phyloP scores from a whole-genome alignment of 2,113 vertebrate species.

The Tapirus terrestris region DNA sequence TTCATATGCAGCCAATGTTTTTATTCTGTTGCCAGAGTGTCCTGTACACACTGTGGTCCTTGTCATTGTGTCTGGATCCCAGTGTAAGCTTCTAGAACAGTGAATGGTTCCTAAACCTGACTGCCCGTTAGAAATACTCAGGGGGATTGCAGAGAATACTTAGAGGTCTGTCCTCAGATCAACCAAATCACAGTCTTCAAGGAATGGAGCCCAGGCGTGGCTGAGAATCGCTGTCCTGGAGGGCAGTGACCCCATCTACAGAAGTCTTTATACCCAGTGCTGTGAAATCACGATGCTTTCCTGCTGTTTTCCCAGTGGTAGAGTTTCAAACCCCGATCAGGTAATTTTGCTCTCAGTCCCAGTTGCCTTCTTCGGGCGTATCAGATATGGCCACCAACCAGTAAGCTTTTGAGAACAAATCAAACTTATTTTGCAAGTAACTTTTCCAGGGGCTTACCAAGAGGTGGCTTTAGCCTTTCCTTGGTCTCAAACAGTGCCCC shows the following conservation, averaged over 20 bases:
- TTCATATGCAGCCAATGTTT: slow-evolving; percentile 69
- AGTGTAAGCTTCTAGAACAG: slow-evolving; percentile 45
- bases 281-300: not conserved
- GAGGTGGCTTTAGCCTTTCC: not conserved
- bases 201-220: not conserved
- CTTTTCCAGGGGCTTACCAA: not conserved
- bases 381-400: not conserved
- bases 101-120: not conserved
- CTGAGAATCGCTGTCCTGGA: not conserved
- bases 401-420: not conserved
- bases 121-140: not conserved
- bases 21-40: slow-evolving; percentile 63
- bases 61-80: slow-evolving; percentile 16
- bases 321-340: not conserved
- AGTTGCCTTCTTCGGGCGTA: not conserved
- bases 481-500: not conserved
- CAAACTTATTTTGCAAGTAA: not conserved
- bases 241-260: not conserved
- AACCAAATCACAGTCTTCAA: not conserved
- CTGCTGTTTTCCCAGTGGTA: not conserved
- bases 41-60: slow-evolving; percentile 18
- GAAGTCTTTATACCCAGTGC: not conserved
- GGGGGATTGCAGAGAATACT: not conserved
- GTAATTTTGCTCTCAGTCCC: not conserved
- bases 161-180: not conserved